Evolutionary conservation across 1,140 invertebrate species (phyloP).

Genomic region (Dinoponera quadriceps): DNA sequence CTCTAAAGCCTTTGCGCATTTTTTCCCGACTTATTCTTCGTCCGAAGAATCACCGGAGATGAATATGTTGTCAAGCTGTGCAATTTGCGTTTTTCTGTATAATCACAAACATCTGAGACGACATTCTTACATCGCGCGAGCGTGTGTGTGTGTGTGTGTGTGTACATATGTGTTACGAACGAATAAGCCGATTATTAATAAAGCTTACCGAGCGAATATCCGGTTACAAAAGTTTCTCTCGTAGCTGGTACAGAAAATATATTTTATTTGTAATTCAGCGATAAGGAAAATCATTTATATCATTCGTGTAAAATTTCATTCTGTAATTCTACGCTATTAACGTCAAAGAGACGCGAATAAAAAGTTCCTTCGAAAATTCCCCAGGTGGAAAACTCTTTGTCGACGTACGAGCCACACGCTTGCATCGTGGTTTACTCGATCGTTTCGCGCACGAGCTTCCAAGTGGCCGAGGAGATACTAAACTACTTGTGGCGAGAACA

Average conservation of each 20-base stretch:
- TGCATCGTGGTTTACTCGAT: conserved; percentile 96
- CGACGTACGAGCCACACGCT: conserved; percentile 95
- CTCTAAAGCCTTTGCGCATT: conserved; percentile 14
- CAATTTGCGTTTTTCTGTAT: neutral
- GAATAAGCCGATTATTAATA: neutral
- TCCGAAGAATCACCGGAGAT: neutral
- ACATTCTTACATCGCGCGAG: neutral
- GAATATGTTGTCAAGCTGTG: conserved; percentile 20
- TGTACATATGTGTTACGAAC: neutral
- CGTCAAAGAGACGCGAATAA: neutral
- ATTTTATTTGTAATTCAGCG: conserved; percentile 10
- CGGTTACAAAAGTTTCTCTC: neutral
- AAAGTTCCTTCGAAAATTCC: neutral
- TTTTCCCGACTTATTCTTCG: neutral
- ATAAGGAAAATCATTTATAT: neutral
- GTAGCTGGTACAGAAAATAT: neutral
- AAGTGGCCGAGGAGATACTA: conserved; percentile 91
- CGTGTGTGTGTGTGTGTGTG: no score
- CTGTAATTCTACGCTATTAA: neutral
- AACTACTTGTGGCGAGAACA: conserved; percentile 93
- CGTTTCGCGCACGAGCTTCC: conserved; percentile 92
- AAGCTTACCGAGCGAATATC: neutral
- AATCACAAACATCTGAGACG: neutral
- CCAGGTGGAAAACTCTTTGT: conserved; percentile 93
- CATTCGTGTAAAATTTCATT: neutral